Percentiles rank a stretch among this genome's conserved stretches.
Evolutionary conservation across 2,888 invertebrate species (phyloP).

Genomic region (Gibbula magus): DNA sequence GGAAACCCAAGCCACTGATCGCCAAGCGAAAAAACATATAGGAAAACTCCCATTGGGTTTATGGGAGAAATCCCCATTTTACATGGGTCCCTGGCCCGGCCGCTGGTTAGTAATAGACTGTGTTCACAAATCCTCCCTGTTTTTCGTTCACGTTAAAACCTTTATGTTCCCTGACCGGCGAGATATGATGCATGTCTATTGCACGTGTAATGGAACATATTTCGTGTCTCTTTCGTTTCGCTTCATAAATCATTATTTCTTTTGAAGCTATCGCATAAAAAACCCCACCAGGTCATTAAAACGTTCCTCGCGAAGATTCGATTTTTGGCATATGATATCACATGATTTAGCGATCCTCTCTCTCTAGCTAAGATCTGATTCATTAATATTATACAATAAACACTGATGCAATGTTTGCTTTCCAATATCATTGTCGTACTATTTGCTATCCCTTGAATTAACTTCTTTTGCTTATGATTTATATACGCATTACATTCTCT

Average conservation of each 20-base stretch:
- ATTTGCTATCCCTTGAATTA: too few relatives aligned
- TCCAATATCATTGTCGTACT: too few relatives aligned
- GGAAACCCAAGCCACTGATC: slow-evolving; percentile 17
- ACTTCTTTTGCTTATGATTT: too few relatives aligned
- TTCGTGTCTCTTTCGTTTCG: slow-evolving; percentile 4
- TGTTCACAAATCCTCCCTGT: neutral
- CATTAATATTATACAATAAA: too few relatives aligned
- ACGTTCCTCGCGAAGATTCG: neutral
- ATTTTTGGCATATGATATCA: too few relatives aligned
- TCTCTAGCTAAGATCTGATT: too few relatives aligned
- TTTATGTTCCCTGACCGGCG: slow-evolving; percentile 6
- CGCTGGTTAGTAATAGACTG: neutral
- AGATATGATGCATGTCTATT: slow-evolving; percentile 14
- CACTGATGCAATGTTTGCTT: too few relatives aligned
- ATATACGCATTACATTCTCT: too few relatives aligned
- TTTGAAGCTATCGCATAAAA: too few relatives aligned
- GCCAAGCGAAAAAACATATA: slow-evolving; percentile 20
- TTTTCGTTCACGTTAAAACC: neutral
- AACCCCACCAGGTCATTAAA: neutral
- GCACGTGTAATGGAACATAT: slow-evolving; percentile 18
- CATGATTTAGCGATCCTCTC: too few relatives aligned
- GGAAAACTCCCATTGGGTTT: slow-evolving; percentile 9
- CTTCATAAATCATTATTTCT: neutral
- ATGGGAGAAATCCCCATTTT: slow-evolving; percentile 2
- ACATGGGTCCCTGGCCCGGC: neutral